Evolutionary conservation across 2,113 vertebrate genomes (phyloP), one percentile per base, ranked within the genome.

Genomic region (Sterna hirundo): DNA sequence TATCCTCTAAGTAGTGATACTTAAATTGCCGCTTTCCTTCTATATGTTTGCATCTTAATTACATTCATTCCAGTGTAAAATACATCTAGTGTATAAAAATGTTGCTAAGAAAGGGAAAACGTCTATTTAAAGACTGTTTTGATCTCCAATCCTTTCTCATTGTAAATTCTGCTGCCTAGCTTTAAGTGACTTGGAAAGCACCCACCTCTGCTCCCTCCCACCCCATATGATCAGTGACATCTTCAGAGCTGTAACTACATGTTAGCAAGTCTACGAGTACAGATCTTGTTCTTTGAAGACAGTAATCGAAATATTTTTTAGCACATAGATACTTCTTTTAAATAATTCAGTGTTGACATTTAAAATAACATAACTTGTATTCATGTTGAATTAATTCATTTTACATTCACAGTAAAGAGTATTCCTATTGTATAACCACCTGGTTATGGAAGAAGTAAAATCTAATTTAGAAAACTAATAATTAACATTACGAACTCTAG

Each of bases 401-500:
- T 93, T 40, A 76, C 36, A 72, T 55, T 51, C 49, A 90, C 40
- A 69, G 64, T 46, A 83, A 30, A 65, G 58, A 90, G 70, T 55
- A 83, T 47, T 86, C 51, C 71, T 74, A 55, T 30, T 78, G 32
- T 25, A 51, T 58, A 87, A 83, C 42, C 60, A 81, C 47, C 38
- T 55, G 29, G 15, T 94, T 65, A 78, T 1, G 17, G 79, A 83
- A 93, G 26, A 94, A 80, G 17, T 32, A 80, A 74, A 62, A 77
- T 60, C 65, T 91, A 75, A 82, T 77, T 83, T 88, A 81, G 58
- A 55, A 95, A 95, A 76, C 49, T 77, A 94, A 70, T 72, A 92
- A 89, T 88, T 83, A 94, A 29, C 54, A 70, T 80, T 32, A 54
- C 2, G 6, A 95, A 90, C 30, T 36, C 57, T 17, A 90, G 27